phyloP scores from a whole-genome alignment of 1,140 invertebrate species.

The Calephelis virginiensis region DNA sequence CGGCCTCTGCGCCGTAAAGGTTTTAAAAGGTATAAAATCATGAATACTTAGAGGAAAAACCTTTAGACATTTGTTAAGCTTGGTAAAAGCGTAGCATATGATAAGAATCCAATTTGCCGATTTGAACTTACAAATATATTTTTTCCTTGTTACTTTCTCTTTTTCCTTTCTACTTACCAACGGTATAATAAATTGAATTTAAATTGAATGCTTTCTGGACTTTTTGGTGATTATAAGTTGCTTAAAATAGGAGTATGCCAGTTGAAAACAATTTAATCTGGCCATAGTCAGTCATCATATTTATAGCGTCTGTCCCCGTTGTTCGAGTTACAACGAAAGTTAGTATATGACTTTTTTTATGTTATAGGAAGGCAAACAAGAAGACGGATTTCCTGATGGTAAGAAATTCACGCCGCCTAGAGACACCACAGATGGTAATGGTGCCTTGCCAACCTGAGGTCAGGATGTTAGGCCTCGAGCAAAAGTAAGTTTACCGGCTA shows the following conservation, averaged over 20 bases:
- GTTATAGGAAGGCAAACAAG: too few species aligned
- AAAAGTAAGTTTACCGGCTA: too few species aligned
- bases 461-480: too few species aligned
- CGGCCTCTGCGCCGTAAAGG: neutral
- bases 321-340: too few species aligned
- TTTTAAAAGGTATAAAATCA: neutral
- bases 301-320: too few species aligned
- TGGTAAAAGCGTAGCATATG: slow-evolving; percentile 6
- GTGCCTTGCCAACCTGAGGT: too few species aligned
- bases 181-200: slow-evolving; percentile 18
- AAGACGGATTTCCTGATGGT: too few species aligned
- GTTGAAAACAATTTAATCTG: neutral
- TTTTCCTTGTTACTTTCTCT: slow-evolving; percentile 9
- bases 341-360: too few species aligned
- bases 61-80: slow-evolving; percentile 7
- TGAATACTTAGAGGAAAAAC: slow-evolving; percentile 1
- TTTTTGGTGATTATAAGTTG: neutral
- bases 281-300: too few species aligned
- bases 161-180: slow-evolving; percentile 15
- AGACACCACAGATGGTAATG: too few species aligned
- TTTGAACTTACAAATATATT: slow-evolving; percentile 16
- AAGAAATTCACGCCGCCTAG: too few species aligned
- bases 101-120: slow-evolving; percentile 21
- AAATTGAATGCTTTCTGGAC: slow-evolving; percentile 14
- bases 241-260: neutral